Percentiles rank a stretch among this genome's conserved stretches.
These are phyloP conservation scores for Gyrodactylus bullatarudis DNA, from an alignment of 1,140 invertebrate genomes.

Conservation along the genomic window DNA sequence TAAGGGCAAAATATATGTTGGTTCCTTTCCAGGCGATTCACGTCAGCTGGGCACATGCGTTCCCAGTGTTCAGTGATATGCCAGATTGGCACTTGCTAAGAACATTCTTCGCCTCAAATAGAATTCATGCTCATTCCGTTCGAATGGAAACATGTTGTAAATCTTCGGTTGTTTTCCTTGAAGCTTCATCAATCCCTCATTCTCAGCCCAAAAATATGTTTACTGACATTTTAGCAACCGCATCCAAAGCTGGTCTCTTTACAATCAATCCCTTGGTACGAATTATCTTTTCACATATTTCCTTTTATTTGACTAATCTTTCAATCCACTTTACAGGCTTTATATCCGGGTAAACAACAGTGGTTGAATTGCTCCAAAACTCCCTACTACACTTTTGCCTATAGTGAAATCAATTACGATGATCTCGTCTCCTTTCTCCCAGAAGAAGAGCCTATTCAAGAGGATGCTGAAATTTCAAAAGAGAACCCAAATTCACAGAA, in stretches of 20 bases:
- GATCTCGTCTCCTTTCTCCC: background rate
- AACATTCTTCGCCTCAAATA: background rate
- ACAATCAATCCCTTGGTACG: background rate
- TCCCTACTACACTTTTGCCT: background rate
- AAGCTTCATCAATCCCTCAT: background rate
- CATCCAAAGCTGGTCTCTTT: background rate
- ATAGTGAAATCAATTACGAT: background rate
- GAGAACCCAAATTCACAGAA: background rate
- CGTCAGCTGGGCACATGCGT: background rate
- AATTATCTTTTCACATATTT: background rate
- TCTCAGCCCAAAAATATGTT: background rate
- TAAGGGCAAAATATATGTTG: background rate
- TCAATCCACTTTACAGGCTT: background rate
- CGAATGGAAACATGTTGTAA: background rate
- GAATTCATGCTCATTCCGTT: background rate
- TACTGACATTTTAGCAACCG: background rate
- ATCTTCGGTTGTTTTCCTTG: background rate
- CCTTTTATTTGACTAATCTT: background rate
- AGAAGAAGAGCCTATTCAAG: background rate
- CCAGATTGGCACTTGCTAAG: background rate
- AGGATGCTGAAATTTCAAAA: background rate
- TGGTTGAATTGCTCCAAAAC: background rate
- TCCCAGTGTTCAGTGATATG: background rate
- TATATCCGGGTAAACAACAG: background rate
- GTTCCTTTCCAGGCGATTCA: background rate